phyloP scores from a whole-genome alignment of 1,140 invertebrate species.

The Ceratina australensis region DNA sequence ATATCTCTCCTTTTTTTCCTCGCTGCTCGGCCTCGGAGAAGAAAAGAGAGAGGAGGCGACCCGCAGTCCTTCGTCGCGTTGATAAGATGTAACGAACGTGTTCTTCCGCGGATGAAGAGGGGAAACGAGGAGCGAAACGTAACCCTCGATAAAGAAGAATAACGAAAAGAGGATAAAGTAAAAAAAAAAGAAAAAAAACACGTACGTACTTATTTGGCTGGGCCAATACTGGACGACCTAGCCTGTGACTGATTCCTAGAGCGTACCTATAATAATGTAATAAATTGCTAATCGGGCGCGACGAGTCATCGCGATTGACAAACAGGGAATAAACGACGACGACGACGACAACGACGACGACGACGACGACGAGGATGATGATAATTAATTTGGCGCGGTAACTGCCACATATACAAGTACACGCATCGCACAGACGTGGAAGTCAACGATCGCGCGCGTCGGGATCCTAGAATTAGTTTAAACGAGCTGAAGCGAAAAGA shows the following conservation, averaged over 20 bases:
- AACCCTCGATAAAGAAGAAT: conserved; percentile 15
- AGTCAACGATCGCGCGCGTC: conserved; percentile 48
- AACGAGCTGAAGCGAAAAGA: conserved; percentile 32
- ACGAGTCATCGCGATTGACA: conserved; percentile 54
- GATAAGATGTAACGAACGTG: too few relatives aligned
- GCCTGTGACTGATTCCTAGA: conserved; percentile 67
- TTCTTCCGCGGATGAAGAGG: conserved; percentile 44
- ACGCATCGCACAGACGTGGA: not conserved
- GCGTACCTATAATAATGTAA: conserved; percentile 57
- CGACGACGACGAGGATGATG: not conserved
- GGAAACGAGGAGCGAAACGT: conserved; percentile 8
- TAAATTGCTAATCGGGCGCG: conserved; percentile 62
- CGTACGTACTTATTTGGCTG: conserved; percentile 67
- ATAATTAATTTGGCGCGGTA: conserved; percentile 42
- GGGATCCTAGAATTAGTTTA: conserved; percentile 48
- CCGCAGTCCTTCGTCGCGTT: conserved; percentile 9
- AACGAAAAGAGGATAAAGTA: conserved; percentile 8
- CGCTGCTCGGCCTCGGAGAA: too few relatives aligned
- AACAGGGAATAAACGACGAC: conserved; percentile 8
- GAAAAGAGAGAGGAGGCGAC: not conserved
- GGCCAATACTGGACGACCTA: conserved; percentile 35
- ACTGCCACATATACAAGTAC: conserved; percentile 42
- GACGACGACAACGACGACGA: conserved; percentile 5
- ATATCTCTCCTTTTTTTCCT: conserved; percentile 10
- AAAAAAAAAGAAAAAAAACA: not conserved